Evolutionary conservation across 64 coral and sea anemone species (phyloP), one percentile per base, ranked within the genome.

Genomic region (Acropora yongei): DNA sequence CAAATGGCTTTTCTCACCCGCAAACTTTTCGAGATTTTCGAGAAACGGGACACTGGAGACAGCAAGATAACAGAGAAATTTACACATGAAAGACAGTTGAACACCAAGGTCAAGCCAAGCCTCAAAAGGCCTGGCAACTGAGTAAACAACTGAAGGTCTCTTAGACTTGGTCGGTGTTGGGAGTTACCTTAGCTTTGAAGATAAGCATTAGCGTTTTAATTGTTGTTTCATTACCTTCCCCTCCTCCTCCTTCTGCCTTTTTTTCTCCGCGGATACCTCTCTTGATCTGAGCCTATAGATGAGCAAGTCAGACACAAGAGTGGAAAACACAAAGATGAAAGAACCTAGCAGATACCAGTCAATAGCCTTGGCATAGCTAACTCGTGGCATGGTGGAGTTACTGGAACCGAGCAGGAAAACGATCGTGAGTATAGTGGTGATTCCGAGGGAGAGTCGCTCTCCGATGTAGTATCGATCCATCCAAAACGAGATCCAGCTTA

Each of bases 401-500:
- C 95, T 96, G 57, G 95, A 96, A 41, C 95, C 92, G n/a, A 96
- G 92, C 47, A 96, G 86, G 43, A 96, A 96, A 4, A 96, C 95
- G 13, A 96, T 96, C 55, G 95, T 96, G 3, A 96, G 91, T 58
- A 96, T 89, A 2, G 95, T 96, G 41, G 95, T 96, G 11, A 96
- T 93, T 49, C 95, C 95, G 72, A 96, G 95, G 0, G 95, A 96
- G 41, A 96, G 89, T 69, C 92, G 88, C 66, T 96, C 95, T 3
- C 95, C 95, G 57, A 96, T 96, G 82, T 93, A 96, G 79, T 87
- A 90, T 58, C 89, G 91, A 80, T 96, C 95, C 95, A 96, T 96
- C 95, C 95, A 96, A 75, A 96, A 96, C 0, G 95, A 96, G 53
- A 96, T 94, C 95, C 95, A 96, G 58, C 95, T 96, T 5, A 96